Evolutionary conservation across 2,797 vertebrate species (phyloP), one percentile per base, ranked within the genome.

Genomic region (Brachyrhaphis roseni): DNA sequence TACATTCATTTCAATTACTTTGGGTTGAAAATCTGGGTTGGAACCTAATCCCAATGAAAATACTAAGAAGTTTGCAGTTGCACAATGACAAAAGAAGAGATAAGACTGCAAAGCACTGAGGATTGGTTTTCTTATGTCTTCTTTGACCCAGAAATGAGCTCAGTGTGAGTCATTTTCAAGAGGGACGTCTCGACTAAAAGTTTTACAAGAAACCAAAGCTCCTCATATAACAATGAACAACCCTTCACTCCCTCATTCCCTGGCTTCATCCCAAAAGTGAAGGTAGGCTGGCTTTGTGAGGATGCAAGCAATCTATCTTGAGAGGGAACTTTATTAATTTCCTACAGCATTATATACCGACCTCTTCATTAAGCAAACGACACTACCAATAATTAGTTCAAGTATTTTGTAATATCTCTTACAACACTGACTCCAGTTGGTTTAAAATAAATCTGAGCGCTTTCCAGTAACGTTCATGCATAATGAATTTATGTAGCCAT

Each of bases 201-300:
- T 72, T 72, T 45, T 28, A 31, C 39, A n/a, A 45, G 39, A 62
- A 75, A 75, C 53, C 74, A 57, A 43, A 41, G 51, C 36, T 15
- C 43, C 15, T 43, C 26, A 12, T 46, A 1, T 31, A 28, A 75
- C 74, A 62, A 76, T 55, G 36, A 57, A 31, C 39, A 20, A 59
- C n/a, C 16, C 55, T 11, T 75, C 74, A 31, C 53, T 59, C 68
- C 68, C 68, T 45, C 68, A 71, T 71, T 57, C 23, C 26, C 26
- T 43, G 53, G 53, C 53, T 49, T 76, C 59, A 66, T 66, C 59
- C 10, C 59, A 39, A 64, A 64, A 36, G 43, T 36, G n/a, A 46
- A 64, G 75, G 57, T 15, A 62, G n/a, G 43, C n/a, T 20, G 39
- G 53, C 15, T 31, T 62, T 34, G 39, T 20, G 39, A 76, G 41